Evolutionary conservation across 1,140 invertebrate species (phyloP).

Genomic region (Magallana ariakensis): DNA sequence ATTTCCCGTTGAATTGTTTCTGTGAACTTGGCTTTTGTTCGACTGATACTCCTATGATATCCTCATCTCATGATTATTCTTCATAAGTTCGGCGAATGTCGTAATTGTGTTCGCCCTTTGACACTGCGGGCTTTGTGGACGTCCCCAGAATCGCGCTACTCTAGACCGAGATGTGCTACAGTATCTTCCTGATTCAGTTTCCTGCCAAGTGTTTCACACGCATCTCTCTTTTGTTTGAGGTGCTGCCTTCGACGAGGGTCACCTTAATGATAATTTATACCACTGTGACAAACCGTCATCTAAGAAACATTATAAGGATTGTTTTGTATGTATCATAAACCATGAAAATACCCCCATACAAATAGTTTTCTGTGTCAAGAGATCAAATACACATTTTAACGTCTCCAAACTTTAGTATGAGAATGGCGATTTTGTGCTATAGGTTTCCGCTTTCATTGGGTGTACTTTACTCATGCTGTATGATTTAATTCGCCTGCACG

Average conservation of each 20-base stretch:
- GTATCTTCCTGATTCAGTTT: slow-evolving; percentile 6
- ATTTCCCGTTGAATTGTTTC: not conserved
- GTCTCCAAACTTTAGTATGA: not conserved
- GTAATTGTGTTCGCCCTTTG: not conserved
- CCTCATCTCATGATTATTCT: slow-evolving; percentile 9
- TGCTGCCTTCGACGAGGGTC: slow-evolving; percentile 13
- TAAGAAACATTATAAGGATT: not conserved
- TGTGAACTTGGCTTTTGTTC: not conserved
- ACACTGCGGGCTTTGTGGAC: not conserved
- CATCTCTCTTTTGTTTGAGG: slow-evolving; percentile 23
- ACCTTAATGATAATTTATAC: slow-evolving; percentile 21
- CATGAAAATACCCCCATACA: slow-evolving; percentile 7
- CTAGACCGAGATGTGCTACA: slow-evolving; percentile 1
- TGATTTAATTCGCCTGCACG: slow-evolving; percentile 36
- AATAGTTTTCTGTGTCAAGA: slow-evolving; percentile 18
- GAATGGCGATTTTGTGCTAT: not conserved
- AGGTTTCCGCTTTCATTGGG: slow-evolving; percentile 9
- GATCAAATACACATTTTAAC: not conserved
- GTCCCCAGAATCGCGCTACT: not conserved
- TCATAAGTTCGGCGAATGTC: slow-evolving; percentile 1
- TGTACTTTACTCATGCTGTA: slow-evolving; percentile 24
- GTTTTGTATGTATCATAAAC: slow-evolving; percentile 8
- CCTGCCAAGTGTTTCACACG: slow-evolving; percentile 14
- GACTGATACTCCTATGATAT: slow-evolving; percentile 17
- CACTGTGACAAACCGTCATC: slow-evolving; percentile 9